Percentiles rank a stretch among this genome's conserved stretches.
phyloP scores from a whole-genome alignment of 2,888 invertebrate genomes.

The Spialia ferax region DNA sequence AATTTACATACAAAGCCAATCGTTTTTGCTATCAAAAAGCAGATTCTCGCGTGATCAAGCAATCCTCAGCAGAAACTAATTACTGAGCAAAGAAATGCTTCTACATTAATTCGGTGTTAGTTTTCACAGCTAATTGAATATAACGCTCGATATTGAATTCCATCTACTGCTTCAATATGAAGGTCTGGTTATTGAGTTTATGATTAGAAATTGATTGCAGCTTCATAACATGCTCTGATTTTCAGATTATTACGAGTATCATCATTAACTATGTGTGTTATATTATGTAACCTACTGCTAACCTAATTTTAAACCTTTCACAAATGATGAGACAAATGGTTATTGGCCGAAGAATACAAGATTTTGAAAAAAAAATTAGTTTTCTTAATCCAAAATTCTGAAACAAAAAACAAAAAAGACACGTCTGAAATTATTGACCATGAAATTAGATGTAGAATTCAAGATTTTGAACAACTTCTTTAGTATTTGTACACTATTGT shows the following conservation, averaged over 20 bases:
- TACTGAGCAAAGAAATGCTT: slow-evolving; percentile 49
- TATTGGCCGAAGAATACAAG: too few relatives aligned
- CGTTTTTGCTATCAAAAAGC: slow-evolving; percentile 13
- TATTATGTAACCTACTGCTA: too few relatives aligned
- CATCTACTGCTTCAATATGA: slow-evolving; percentile 42
- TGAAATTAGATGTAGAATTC: too few relatives aligned
- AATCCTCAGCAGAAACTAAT: slow-evolving; percentile 44
- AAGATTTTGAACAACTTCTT: too few relatives aligned
- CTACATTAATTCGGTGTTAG: slow-evolving; percentile 51
- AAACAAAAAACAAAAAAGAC: too few relatives aligned
- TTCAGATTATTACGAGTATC: neutral
- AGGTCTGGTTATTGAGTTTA: slow-evolving; percentile 41
- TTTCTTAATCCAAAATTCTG: too few relatives aligned
- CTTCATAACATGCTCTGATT: slow-evolving; percentile 32
- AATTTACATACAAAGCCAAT: neutral
- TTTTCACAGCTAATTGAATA: slow-evolving; percentile 64
- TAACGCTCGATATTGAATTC: slow-evolving; percentile 45
- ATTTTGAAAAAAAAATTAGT: too few relatives aligned
- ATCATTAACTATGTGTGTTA: too few relatives aligned
- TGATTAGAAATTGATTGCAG: slow-evolving; percentile 50
- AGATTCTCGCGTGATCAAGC: slow-evolving; percentile 38
- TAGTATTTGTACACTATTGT: too few relatives aligned
- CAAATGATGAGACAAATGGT: too few relatives aligned
- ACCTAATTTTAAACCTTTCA: too few relatives aligned
- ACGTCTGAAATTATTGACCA: too few relatives aligned